phyloP scores from a whole-genome alignment of 1,140 invertebrate species.

The Macrobrachium rosenbergii region DNA sequence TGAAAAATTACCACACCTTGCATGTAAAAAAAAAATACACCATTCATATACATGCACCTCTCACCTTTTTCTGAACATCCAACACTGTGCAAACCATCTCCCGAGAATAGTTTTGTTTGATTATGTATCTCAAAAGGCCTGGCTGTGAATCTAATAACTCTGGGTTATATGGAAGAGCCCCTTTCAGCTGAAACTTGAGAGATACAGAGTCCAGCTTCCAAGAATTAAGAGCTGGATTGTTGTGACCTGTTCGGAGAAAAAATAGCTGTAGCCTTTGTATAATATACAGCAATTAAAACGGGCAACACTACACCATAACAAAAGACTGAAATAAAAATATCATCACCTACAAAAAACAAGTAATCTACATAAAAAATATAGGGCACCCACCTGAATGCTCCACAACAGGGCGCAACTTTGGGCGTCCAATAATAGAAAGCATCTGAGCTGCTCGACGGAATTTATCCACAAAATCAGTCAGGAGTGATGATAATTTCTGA shows the following conservation, averaged over 20 bases:
- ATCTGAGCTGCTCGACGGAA: slow-evolving; percentile 94
- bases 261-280: not conserved
- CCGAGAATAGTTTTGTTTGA: slow-evolving; percentile 95
- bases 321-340: too few species aligned
- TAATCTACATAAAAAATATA: too few species aligned
- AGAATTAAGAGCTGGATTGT: slow-evolving; percentile 88
- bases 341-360: too few species aligned
- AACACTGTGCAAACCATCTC: slow-evolving; percentile 97
- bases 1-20: too few species aligned
- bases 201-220: slow-evolving; percentile 92
- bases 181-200: slow-evolving; percentile 90
- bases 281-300: too few species aligned
- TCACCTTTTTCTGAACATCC: slow-evolving; percentile 88
- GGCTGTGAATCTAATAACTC: slow-evolving; percentile 93
- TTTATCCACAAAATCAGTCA: slow-evolving; percentile 87
- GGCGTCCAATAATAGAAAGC: slow-evolving; percentile 92
- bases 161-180: slow-evolving; percentile 91
- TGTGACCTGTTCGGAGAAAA: slow-evolving; percentile 72
- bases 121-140: slow-evolving; percentile 86
- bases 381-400: slow-evolving; percentile 82
- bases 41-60: slow-evolving; percentile 2
- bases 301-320: too few species aligned
- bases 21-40: too few species aligned
- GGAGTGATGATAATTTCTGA: slow-evolving; percentile 85
- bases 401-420: slow-evolving; percentile 92